Evolutionary conservation across 2,888 invertebrate genomes (phyloP), one percentile per base, ranked within the genome.

Genomic region (Mythimna lalbum): DNA sequence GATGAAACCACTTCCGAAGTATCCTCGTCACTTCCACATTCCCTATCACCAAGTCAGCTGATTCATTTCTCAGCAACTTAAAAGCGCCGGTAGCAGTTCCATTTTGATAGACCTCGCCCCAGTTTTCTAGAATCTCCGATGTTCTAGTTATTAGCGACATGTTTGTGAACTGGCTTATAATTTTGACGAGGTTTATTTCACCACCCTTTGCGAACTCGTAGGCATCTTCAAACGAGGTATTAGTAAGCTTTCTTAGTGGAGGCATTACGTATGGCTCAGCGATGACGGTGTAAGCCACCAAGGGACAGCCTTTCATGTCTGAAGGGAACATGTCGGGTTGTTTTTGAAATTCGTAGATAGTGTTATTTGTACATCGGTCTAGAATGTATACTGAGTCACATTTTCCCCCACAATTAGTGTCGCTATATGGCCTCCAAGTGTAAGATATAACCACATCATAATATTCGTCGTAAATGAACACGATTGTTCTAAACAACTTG

Each of bases 201-300:
- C 92, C 93, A 2, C 96, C 96, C 82, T 90, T 91, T 50, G 89
- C 73, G 80, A 96, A 96, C 68, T 91, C 86, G 80, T 94, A 93
- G 12, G 90, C 89, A 63, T 96, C 94, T 69, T 90, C 73, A 84
- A 89, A 94, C n/a, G 70, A 71, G 63, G 88, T 76, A 73, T 89
- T 88, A 47, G 79, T 78, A 52, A 91, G 78, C 87, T 91, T 94
- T 69, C 80, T 82, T 50, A 86, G 80, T 4, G 96, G 94, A 60
- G 94, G 93, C 91, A 96, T 92, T 12, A 96, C 95, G 70, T 96
- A 96, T 2, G 96, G 96, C 78, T 96, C 96, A 17, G 95, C 92
- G 53, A 96, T 89, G 43, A 96, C 89, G 36, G 95, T 93, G 70
- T 93, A 94, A n/a, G 92, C 91, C 27, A 92, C 89, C 71, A 96